These are phyloP conservation scores for Coregonus clupeaformis DNA, from an alignment of 2,113 vertebrate genomes.

Conservation along the genomic window DNA sequence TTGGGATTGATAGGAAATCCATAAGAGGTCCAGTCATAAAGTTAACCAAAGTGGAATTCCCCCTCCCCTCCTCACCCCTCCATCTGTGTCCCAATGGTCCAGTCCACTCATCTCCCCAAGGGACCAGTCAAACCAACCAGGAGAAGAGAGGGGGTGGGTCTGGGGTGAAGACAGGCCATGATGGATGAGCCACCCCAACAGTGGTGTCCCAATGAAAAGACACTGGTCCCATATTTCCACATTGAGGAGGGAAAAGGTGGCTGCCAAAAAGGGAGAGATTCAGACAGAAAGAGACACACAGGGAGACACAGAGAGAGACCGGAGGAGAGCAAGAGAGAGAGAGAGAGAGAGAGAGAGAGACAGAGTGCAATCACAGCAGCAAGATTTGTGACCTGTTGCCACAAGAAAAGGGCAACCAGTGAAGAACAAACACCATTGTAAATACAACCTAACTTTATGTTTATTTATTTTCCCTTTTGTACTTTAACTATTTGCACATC, in stretches of 20 bases:
- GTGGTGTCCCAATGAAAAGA: constrained; percentile 43
- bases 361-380: no score
- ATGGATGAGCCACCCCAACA: constrained; percentile 57
- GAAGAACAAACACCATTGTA: no score
- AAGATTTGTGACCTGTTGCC: no score
- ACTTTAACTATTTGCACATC: no score
- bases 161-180: constrained; percentile 26
- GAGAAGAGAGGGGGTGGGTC: neutral
- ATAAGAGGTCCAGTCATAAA: constrained; percentile 17
- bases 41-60: constrained; percentile 12
- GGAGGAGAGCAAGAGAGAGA: neutral
- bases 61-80: neutral
- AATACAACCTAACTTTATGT: no score
- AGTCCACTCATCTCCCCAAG: constrained; percentile 39
- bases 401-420: no score
- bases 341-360: no score
- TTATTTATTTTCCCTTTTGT: no score
- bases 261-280: no score
- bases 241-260: neutral
- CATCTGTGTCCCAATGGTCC: constrained; percentile 36
- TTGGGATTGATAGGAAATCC: constrained; percentile 20
- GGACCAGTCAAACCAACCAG: constrained; percentile 35
- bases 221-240: constrained; percentile 34
- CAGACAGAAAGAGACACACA: no score
- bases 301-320: no score